Conservation (phyloP, 2,888 invertebrate genomes). For the Amiota communis region DNA sequence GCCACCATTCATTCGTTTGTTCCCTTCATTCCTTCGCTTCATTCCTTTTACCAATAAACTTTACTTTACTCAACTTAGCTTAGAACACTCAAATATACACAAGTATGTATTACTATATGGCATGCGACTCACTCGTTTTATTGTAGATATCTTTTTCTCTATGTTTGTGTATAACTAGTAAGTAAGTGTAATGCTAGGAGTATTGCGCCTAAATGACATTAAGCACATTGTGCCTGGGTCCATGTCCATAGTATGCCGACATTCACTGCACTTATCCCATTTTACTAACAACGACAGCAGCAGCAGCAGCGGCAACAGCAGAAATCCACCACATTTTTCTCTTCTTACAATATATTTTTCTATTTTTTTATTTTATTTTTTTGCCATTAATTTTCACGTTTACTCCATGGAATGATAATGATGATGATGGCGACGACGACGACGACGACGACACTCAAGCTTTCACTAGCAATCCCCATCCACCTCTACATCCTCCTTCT, state of each 20-base stretch:
- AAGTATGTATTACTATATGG: constrained; percentile 5
- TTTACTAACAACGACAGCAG: constrained; percentile 1
- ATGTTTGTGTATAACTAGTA: constrained; percentile 14
- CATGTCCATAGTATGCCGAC: not conserved
- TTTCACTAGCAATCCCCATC: not conserved
- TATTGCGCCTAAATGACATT: constrained; percentile 31
- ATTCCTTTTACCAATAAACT: too few relatives aligned
- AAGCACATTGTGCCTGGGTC: constrained; percentile 21
- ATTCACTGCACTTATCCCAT: constrained; percentile 19
- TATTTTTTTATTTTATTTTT: constrained; percentile 6
- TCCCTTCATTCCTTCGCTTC: too few relatives aligned
- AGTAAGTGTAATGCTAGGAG: not conserved
- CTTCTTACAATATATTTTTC: not conserved
- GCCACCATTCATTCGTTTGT: constrained; percentile 10
- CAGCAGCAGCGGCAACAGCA: too few relatives aligned
- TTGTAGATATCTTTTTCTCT: not conserved
- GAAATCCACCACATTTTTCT: not conserved
- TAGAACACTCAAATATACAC: constrained; percentile 12
- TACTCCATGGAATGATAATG: constrained; percentile 25
- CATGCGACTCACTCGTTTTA: not conserved
- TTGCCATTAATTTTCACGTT: constrained; percentile 27
- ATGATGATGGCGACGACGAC: constrained; percentile 6
- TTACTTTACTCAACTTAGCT: constrained; percentile 16
- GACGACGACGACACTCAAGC: not conserved
- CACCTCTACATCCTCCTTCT: not conserved